These are phyloP conservation scores for Dendroctonus valens DNA, from an alignment of 1,140 invertebrate genomes.

Conservation along the genomic window DNA sequence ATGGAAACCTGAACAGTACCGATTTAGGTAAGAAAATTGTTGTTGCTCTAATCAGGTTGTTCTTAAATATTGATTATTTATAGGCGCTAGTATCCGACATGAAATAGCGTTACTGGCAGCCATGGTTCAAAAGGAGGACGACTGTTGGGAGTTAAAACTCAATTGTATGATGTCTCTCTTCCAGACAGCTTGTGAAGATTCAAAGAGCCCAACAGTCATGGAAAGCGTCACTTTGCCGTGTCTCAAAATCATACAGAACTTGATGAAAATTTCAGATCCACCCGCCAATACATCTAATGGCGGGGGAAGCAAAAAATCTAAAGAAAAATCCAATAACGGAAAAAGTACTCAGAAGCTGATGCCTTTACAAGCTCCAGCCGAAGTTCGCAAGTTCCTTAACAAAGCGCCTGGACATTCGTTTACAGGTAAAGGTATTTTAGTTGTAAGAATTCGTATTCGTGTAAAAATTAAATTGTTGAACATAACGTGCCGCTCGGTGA, in stretches of 20 bases:
- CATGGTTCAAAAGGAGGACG: constrained; percentile 87
- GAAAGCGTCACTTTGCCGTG: constrained; percentile 79
- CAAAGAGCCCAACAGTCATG: constrained; percentile 70
- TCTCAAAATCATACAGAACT: constrained; percentile 75
- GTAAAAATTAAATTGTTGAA: too few relatives aligned
- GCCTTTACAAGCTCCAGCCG: constrained; percentile 61
- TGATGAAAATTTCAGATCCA: constrained; percentile 70
- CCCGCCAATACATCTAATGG: constrained; percentile 45
- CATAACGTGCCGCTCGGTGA: too few relatives aligned
- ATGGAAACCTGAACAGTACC: constrained; percentile 56
- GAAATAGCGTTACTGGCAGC: constrained; percentile 87
- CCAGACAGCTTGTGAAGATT: constrained; percentile 70
- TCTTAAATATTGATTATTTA: background rate
- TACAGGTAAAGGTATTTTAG: constrained; percentile 44
- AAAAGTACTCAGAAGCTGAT: constrained; percentile 31
- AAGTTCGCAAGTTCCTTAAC: constrained; percentile 73
- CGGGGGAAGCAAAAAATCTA: constrained; percentile 48
- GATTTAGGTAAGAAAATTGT: constrained; percentile 59
- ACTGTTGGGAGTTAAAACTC: constrained; percentile 92
- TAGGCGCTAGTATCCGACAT: constrained; percentile 68
- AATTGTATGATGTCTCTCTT: constrained; percentile 86
- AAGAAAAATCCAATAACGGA: constrained; percentile 55
- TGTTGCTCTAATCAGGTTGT: background rate
- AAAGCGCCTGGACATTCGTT: constrained; percentile 73
- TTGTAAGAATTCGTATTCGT: too few relatives aligned